phyloP scores from a whole-genome alignment of 2,113 vertebrate species.

The Cygnus atratus region DNA sequence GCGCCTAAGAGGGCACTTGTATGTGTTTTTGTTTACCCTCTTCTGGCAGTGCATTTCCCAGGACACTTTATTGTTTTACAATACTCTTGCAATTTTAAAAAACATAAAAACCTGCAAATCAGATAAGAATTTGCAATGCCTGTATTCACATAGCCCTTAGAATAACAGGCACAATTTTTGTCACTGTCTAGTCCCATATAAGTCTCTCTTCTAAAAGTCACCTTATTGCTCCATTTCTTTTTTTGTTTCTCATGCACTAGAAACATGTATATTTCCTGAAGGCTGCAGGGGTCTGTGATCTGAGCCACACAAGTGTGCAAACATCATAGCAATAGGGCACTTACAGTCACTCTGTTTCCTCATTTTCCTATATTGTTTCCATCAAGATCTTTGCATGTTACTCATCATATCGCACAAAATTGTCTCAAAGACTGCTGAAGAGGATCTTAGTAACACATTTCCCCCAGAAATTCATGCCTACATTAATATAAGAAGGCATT shows the following conservation, averaged over 20 bases:
- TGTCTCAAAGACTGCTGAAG: background rate
- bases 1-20: background rate
- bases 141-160: background rate
- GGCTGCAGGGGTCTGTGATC: background rate
- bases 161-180: background rate
- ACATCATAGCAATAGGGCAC: background rate
- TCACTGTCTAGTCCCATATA: background rate
- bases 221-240: background rate
- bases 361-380: background rate
- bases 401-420: background rate
- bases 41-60: background rate
- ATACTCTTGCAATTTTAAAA: background rate
- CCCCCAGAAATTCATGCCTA: background rate
- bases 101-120: rapidly evolving
- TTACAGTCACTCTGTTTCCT: background rate
- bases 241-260: background rate
- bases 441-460: background rate
- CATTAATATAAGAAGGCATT: background rate
- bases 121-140: background rate
- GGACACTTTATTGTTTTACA: background rate
- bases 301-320: background rate
- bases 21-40: background rate
- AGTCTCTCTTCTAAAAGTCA: background rate
- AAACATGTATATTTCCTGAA: background rate
- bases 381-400: background rate